A percentile compares a stretch with the other conserved stretches of the same genome.
These are phyloP conservation scores for Armadillidium nasatum DNA, from an alignment of 1,140 invertebrate species.

Conservation along the genomic window DNA sequence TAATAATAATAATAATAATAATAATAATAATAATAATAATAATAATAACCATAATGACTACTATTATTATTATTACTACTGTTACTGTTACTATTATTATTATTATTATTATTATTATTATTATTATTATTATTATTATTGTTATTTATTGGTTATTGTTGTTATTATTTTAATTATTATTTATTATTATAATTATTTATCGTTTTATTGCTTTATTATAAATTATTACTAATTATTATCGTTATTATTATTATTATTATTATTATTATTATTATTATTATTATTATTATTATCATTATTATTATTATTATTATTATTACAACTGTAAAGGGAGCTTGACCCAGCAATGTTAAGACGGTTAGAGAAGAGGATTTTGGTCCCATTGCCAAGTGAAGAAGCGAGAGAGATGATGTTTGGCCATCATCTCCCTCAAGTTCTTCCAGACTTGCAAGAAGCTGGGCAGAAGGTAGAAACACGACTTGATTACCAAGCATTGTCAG, in stretches of 20 bases:
- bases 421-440: constrained; percentile 48
- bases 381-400: constrained; percentile 63
- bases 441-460: constrained; percentile 48
- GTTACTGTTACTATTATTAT: neutral
- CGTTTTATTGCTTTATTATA: no score
- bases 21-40: neutral
- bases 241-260: no score
- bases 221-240: no score
- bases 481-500: constrained; percentile 58
- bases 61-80: no score
- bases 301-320: no score
- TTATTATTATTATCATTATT: no score
- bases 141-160: no score
- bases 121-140: no score
- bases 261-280: no score
- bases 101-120: no score
- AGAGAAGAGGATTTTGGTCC: constrained; percentile 80
- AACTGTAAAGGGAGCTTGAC: constrained; percentile 66
- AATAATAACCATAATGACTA: no score
- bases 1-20: neutral
- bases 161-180: neutral
- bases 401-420: constrained; percentile 63
- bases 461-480: constrained; percentile 51
- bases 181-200: no score
- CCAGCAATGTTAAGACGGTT: constrained; percentile 77